These are phyloP conservation scores for Psettodes erumei DNA, from an alignment of 2,113 vertebrate species.

Conservation along the genomic window DNA sequence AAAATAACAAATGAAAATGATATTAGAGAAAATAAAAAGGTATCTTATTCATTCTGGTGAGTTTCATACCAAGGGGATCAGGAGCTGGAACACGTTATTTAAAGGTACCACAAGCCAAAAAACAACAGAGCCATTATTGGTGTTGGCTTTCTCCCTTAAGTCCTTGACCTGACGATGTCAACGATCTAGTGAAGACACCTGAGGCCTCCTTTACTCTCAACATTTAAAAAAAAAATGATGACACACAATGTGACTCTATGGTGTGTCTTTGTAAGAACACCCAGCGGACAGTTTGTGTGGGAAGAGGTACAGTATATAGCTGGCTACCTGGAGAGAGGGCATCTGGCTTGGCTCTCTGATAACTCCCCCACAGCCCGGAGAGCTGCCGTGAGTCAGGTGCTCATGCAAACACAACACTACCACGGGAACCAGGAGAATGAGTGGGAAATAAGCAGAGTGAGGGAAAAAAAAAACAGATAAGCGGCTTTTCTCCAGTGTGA, in stretches of 20 bases:
- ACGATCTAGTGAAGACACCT: conserved; percentile 6
- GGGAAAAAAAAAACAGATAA: conserved; percentile 43
- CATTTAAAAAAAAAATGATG: conserved; percentile 26
- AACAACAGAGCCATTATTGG: neutral
- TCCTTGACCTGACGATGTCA: conserved; percentile 14
- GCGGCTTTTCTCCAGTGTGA: conserved; percentile 52
- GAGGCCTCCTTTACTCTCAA: conserved; percentile 4
- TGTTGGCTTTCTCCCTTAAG: neutral
- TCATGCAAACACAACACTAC: conserved; percentile 62
- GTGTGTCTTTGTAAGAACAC: conserved; percentile 30
- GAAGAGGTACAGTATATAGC: conserved; percentile 56
- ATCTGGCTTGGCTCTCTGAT: conserved; percentile 69
- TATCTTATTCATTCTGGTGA: neutral
- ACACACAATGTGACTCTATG: conserved; percentile 3
- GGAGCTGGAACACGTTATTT: conserved; percentile 3
- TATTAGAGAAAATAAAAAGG: neutral
- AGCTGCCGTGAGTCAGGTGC: conserved; percentile 72
- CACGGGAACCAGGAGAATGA: conserved; percentile 52
- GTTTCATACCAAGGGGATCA: neutral
- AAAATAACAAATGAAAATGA: neutral
- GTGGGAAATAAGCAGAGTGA: conserved; percentile 44
- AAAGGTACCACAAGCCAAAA: neutral
- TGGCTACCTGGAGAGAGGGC: conserved; percentile 76
- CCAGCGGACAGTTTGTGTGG: conserved; percentile 64
- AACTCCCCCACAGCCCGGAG: conserved; percentile 73